Evolutionary conservation across 2,113 vertebrate species (phyloP).

Genomic region (Riparia riparia): DNA sequence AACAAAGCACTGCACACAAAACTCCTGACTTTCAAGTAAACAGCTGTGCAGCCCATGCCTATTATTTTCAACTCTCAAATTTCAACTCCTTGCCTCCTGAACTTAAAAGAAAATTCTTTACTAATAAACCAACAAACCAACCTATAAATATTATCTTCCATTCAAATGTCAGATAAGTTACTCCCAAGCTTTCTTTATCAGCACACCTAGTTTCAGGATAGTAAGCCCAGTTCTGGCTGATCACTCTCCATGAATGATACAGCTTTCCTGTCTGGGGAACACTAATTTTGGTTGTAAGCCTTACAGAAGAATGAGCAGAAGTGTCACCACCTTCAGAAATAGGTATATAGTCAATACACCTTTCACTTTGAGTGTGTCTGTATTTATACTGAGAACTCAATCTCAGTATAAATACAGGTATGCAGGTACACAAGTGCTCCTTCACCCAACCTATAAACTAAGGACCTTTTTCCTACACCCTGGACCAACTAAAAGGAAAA

Average conservation of each 20-base stretch:
- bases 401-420: background rate
- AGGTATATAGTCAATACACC: background rate
- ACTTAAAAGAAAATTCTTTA: background rate
- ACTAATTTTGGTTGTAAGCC: background rate
- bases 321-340: background rate
- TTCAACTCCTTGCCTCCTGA: background rate
- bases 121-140: background rate
- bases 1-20: background rate
- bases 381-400: too few species aligned
- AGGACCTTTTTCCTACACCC: background rate
- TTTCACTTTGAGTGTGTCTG: background rate
- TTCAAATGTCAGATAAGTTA: background rate
- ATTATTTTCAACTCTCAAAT: background rate
- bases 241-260: background rate
- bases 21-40: background rate
- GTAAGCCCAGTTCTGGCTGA: background rate
- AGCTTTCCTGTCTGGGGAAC: background rate
- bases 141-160: background rate
- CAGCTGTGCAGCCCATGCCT: background rate
- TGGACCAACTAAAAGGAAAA: background rate
- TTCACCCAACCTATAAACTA: background rate
- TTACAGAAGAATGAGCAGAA: background rate
- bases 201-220: background rate
- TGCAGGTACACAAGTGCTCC: background rate
- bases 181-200: background rate